Conservation (phyloP, 64 coral and sea anemone species). For the Stichodactyla mertensii region DNA sequence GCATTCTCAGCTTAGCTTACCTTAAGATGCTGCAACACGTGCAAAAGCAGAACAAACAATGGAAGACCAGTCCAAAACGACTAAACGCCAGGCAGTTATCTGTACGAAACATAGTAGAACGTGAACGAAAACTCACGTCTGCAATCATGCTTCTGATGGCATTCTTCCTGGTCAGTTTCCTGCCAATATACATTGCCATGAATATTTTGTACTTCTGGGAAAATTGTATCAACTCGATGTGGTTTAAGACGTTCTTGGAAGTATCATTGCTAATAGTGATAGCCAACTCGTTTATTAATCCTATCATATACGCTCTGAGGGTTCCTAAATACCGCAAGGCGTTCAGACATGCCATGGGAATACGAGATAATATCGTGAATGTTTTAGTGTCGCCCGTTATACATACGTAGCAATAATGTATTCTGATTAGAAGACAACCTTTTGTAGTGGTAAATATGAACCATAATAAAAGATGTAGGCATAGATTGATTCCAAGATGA, state of each 20-base stretch:
- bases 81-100: not conserved
- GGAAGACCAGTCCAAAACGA: not conserved
- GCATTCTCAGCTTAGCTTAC: not conserved
- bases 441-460: too few relatives aligned
- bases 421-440: too few relatives aligned
- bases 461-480: too few relatives aligned
- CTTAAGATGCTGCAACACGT: not conserved
- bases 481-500: too few relatives aligned
- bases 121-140: conserved; percentile 15
- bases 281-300: conserved; percentile 4
- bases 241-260: conserved; percentile 6
- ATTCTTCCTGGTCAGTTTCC: not conserved
- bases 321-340: conserved; percentile 25
- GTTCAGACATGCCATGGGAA: not conserved
- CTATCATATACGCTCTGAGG: conserved; percentile 11
- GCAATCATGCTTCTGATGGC: not conserved
- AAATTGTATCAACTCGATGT: not conserved
- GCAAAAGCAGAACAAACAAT: not conserved
- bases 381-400: not conserved
- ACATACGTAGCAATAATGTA: not conserved
- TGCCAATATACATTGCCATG: not conserved
- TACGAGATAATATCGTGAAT: not conserved
- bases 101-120: not conserved
- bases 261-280: not conserved
- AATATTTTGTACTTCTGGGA: conserved; percentile 4